Percentiles rank a stretch among this genome's conserved stretches.
Conservation (phyloP, 2,797 vertebrate species). For the Acanthurus tractus region DNA sequence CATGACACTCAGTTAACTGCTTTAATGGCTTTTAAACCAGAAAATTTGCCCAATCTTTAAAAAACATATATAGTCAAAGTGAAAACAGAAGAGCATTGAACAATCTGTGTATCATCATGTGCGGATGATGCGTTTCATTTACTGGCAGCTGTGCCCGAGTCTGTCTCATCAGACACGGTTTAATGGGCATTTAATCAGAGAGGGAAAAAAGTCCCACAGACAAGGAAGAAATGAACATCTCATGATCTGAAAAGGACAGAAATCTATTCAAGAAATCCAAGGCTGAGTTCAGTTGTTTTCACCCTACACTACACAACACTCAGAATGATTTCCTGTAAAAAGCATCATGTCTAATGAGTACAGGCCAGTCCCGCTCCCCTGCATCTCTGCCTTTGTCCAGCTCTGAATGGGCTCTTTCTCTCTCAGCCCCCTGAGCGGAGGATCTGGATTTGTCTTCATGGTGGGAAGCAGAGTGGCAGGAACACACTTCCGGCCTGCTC, state of each 20-base stretch:
- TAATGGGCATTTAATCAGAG: not conserved
- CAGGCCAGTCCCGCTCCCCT: slow-evolving; percentile 51
- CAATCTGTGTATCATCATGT: slow-evolving; percentile 16
- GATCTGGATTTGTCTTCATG: slow-evolving; percentile 74
- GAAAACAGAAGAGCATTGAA: not conserved
- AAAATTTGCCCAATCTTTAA: not conserved
- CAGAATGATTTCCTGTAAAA: slow-evolving; percentile 58
- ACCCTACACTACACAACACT: slow-evolving; percentile 3
- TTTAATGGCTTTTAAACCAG: not conserved
- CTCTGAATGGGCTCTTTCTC: slow-evolving; percentile 74
- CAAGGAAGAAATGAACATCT: not conserved
- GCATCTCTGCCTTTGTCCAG: slow-evolving; percentile 70
- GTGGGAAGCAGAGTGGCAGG: slow-evolving; percentile 53
- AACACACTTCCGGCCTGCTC: slow-evolving; percentile 54
- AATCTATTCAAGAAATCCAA: not conserved
- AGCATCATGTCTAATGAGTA: slow-evolving; percentile 41
- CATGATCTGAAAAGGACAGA: not conserved
- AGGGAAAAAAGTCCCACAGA: not conserved
- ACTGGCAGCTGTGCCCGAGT: not conserved
- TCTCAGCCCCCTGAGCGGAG: slow-evolving; percentile 49
- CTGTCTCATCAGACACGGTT: slow-evolving; percentile 19
- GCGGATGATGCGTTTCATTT: slow-evolving; percentile 14
- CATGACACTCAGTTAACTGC: slow-evolving; percentile 8
- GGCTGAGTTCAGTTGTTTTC: slow-evolving; percentile 8
- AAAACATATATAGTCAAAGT: not conserved